phyloP scores from a whole-genome alignment of 2,113 vertebrate species.

The Podarcis muralis region DNA sequence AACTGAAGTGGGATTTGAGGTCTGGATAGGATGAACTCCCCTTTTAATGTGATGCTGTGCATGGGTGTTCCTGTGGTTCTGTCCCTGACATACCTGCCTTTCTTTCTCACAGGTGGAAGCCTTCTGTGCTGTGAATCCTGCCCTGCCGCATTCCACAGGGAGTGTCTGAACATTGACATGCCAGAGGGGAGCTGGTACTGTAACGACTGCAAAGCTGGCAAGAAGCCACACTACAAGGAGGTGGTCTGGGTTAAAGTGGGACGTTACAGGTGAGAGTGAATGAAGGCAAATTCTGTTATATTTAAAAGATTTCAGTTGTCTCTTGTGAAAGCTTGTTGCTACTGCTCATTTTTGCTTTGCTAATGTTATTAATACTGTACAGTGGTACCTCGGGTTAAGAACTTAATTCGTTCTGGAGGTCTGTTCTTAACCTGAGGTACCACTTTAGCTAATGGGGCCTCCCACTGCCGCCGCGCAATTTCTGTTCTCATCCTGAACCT shows the following conservation, averaged over 20 bases:
- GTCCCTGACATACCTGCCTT: constrained; percentile 27
- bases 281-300: constrained; percentile 12
- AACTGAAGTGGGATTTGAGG: neutral
- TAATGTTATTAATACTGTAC: neutral
- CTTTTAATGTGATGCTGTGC: neutral
- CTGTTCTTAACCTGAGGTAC: too few species aligned
- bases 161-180: constrained; percentile 98
- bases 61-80: neutral
- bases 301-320: neutral
- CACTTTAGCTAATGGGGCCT: too few species aligned
- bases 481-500: too few species aligned
- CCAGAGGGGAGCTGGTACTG: constrained; percentile 98
- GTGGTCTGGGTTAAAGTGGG: constrained; percentile 99
- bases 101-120: constrained; percentile 86
- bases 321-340: too few species aligned
- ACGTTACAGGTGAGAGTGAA: constrained; percentile 89
- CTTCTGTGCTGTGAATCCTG: constrained; percentile 98
- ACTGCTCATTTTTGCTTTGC: too few species aligned
- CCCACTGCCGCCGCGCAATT: accelerated
- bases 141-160: constrained; percentile 95
- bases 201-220: constrained; percentile 97
- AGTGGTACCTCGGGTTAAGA: too few species aligned
- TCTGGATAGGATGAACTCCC: neutral
- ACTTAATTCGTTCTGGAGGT: too few species aligned
- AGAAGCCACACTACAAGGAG: constrained; percentile 94